These are phyloP conservation scores for Peromyscus aztecus DNA, from an alignment of 2,797 vertebrate species.

Conservation along the genomic window DNA sequence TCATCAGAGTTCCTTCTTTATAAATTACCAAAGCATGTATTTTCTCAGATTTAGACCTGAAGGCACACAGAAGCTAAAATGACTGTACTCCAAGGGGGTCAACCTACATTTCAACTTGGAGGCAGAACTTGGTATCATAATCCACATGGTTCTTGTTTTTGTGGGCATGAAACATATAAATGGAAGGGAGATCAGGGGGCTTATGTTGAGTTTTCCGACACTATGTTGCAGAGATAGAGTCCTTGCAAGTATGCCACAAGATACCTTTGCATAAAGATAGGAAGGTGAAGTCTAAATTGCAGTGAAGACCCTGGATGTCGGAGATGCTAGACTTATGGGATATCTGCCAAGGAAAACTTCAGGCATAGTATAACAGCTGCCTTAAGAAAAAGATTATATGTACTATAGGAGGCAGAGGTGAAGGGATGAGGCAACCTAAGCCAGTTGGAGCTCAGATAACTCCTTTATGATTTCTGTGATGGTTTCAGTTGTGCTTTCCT, in stretches of 20 bases:
- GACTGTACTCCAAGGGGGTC: background rate
- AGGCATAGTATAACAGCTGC: background rate
- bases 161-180: background rate
- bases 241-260: background rate
- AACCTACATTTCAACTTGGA: background rate
- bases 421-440: background rate
- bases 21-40: background rate
- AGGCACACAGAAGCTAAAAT: background rate
- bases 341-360: background rate
- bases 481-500: background rate
- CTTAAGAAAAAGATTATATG: no score
- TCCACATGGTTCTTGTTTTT: background rate
- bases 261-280: background rate
- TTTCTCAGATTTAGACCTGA: background rate
- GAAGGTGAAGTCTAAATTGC: background rate
- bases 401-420: background rate
- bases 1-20: background rate
- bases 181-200: no score
- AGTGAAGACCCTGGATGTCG: background rate
- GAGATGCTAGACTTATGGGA: background rate
- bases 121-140: background rate
- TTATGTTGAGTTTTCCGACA: background rate
- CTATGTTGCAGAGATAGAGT: background rate
- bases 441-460: background rate
- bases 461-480: background rate